Evolutionary conservation across 2,888 invertebrate species (phyloP).

Genomic region (Heliconius ethilla): DNA sequence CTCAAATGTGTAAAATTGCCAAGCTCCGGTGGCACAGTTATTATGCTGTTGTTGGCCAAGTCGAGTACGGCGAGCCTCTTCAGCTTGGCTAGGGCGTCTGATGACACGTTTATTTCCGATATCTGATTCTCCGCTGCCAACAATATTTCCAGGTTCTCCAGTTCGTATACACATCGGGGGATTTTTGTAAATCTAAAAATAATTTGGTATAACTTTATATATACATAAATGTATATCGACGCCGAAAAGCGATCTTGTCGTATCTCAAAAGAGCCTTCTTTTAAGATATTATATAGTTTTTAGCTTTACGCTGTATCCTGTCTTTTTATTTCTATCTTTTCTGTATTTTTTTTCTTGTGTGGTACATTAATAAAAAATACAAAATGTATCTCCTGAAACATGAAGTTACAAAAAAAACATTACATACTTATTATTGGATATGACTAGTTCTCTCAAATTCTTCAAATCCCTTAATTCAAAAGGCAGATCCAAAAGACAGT

Average conservation of each 20-base stretch:
- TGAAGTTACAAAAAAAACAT: background rate
- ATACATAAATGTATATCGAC: no score
- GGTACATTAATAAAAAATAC: background rate
- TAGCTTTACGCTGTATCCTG: no score
- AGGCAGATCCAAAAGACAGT: conserved; percentile 85
- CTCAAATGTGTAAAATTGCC: conserved; percentile 91
- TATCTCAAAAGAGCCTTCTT: no score
- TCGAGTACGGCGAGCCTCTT: conserved; percentile 85
- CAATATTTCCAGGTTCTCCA: conserved; percentile 89
- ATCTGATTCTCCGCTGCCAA: conserved; percentile 89
- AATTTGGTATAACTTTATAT: background rate
- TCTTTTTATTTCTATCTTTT: no score
- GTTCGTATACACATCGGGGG: conserved; percentile 87
- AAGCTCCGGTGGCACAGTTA: conserved; percentile 90
- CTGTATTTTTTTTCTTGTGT: no score
- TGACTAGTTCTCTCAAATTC: conserved; percentile 88
- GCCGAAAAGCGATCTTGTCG: no score
- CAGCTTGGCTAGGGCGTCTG: conserved; percentile 83
- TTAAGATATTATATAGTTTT: no score
- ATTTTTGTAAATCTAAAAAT: conserved; percentile 83
- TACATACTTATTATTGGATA: conserved; percentile 91
- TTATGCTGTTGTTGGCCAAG: conserved; percentile 89
- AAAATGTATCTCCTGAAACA: background rate
- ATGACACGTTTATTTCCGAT: conserved; percentile 83
- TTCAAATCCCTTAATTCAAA: conserved; percentile 82